Evolutionary conservation across 2,888 invertebrate species (phyloP).

Genomic region (Byasa hedistus): DNA sequence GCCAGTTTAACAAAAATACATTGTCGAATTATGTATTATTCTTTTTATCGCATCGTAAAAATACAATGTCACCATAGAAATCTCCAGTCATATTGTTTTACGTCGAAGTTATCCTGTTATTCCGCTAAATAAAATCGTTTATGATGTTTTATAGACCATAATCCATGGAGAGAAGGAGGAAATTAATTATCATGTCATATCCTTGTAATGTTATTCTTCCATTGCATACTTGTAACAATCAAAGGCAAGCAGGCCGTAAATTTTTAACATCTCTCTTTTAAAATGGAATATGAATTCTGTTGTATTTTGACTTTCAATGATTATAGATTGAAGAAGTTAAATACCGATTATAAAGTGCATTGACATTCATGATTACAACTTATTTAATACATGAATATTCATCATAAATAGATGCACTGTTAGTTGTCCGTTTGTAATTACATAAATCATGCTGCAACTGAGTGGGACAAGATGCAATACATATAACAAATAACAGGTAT

Average conservation of each 20-base stretch:
- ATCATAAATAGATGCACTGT: constrained; percentile 7
- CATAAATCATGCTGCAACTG: constrained; percentile 9
- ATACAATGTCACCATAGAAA: constrained; percentile 37
- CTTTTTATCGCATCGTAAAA: constrained; percentile 37
- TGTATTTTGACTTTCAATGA: too few species aligned
- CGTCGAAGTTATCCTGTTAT: constrained; percentile 31
- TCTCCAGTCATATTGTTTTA: constrained; percentile 35
- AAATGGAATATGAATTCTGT: too few species aligned
- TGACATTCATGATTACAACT: background rate
- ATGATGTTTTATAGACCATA: constrained; percentile 28
- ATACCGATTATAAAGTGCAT: background rate
- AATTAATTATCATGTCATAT: constrained; percentile 13
- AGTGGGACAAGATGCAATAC: constrained; percentile 13
- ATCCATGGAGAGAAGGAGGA: constrained; percentile 10
- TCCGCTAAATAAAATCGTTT: constrained; percentile 31
- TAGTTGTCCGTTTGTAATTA: constrained; percentile 9
- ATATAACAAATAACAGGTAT: constrained; percentile 21
- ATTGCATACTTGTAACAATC: background rate
- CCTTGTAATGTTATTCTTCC: background rate
- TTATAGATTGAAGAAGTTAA: too few species aligned
- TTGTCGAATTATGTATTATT: constrained; percentile 22
- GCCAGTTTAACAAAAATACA: constrained; percentile 22
- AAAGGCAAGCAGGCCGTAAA: background rate
- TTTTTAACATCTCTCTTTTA: too few species aligned
- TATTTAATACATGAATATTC: background rate